Conservation (phyloP, 2,797 vertebrate species). For the Acropternis orthonyx region DNA sequence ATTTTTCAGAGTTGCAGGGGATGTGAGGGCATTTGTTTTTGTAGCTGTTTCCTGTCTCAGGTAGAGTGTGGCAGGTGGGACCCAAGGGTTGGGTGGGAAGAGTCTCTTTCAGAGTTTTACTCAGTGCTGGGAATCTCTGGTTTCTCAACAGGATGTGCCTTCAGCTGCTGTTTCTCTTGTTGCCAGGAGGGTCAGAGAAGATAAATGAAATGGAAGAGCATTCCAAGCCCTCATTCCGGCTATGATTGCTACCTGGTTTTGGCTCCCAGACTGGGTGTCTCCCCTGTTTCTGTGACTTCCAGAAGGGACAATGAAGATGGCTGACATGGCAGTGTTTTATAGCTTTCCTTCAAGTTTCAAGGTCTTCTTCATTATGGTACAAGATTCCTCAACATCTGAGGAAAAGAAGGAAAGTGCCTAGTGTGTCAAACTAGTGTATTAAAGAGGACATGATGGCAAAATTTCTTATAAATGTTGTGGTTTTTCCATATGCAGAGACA, state of each 20-base stretch:
- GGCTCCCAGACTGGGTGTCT: not conserved
- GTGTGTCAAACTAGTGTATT: not conserved
- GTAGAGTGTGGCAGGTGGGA: not conserved
- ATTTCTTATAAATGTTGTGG: not conserved
- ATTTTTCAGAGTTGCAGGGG: not conserved
- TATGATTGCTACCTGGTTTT: not conserved
- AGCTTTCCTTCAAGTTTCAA: not conserved
- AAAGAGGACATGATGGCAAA: not conserved
- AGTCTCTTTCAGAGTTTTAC: not conserved
- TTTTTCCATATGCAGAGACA: not conserved
- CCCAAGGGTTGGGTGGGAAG: not conserved
- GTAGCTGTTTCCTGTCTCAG: not conserved
- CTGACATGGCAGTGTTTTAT: not conserved
- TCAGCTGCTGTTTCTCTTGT: not conserved
- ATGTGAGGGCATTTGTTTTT: not conserved
- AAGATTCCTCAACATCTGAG: not conserved
- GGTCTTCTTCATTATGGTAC: not conserved
- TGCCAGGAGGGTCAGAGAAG: not conserved
- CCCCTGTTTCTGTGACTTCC: not conserved
- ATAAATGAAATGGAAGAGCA: not conserved
- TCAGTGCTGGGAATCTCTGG: not conserved
- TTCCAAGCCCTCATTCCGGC: not conserved
- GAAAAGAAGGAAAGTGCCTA: not conserved
- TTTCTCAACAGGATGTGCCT: not conserved
- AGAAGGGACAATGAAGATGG: not conserved